These are phyloP conservation scores for Melopsittacus undulatus DNA, from an alignment of 2,797 vertebrate genomes.

Conservation along the genomic window DNA sequence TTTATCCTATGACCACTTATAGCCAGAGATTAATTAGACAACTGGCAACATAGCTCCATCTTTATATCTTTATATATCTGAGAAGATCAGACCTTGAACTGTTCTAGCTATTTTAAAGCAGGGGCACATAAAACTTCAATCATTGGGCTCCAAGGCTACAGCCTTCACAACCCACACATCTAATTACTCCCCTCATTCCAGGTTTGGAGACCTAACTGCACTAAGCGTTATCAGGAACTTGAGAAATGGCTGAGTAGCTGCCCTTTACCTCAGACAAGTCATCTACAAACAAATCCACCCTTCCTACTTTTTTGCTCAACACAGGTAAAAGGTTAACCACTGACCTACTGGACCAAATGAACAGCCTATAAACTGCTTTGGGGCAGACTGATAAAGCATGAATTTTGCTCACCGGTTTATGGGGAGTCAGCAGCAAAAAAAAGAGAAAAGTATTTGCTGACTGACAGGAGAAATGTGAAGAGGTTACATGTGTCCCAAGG, in stretches of 20 bases:
- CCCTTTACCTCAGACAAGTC: neutral
- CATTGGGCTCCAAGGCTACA: neutral
- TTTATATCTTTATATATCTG: neutral
- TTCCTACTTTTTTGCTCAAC: neutral
- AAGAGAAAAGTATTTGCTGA: neutral
- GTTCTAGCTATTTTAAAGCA: neutral
- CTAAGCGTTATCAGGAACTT: neutral
- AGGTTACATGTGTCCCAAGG: accelerated
- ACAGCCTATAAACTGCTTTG: neutral
- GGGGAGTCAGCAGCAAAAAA: neutral
- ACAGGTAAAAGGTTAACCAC: neutral
- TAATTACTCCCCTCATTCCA: neutral
- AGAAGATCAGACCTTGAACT: neutral
- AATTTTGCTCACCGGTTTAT: neutral
- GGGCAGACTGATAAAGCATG: neutral
- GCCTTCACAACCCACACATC: accelerated
- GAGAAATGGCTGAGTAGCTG: neutral
- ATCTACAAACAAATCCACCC: neutral
- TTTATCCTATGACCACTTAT: neutral
- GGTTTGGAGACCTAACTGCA: neutral
- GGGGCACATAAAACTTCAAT: neutral
- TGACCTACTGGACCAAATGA: neutral
- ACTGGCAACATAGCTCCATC: neutral
- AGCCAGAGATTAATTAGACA: neutral
- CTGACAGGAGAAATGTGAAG: neutral